Conservation (phyloP, 2,113 vertebrate genomes). For the Pycnonotus jocosus region DNA sequence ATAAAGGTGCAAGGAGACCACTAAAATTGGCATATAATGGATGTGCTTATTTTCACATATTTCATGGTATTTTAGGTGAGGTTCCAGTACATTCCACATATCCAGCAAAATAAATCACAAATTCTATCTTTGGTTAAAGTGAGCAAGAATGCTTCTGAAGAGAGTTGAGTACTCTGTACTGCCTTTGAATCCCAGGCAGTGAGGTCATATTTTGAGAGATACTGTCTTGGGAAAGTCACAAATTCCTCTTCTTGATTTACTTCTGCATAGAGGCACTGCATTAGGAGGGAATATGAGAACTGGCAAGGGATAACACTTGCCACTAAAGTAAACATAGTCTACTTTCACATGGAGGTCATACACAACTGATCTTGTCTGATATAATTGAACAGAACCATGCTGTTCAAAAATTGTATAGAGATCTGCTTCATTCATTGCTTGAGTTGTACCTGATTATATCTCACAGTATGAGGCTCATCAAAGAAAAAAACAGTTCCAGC, state of each 20-base stretch:
- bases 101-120: not conserved
- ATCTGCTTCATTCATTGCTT: not conserved
- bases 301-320: not conserved
- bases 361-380: not conserved
- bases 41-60: not conserved
- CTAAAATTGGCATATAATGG: not conserved
- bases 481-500: not conserved
- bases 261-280: fast-evolving
- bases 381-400: not conserved
- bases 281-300: not conserved
- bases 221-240: not conserved
- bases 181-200: not conserved
- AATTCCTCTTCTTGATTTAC: not conserved
- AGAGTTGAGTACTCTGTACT: fast-evolving
- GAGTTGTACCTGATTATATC: not conserved
- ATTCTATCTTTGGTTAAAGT: not conserved
- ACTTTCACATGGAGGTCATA: not conserved
- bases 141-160: not conserved
- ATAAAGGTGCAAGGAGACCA: not conserved
- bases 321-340: not conserved
- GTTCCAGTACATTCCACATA: not conserved
- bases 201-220: not conserved
- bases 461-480: not conserved
- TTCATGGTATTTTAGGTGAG: not conserved
- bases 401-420: not conserved